A percentile compares a stretch with the other conserved stretches of the same genome.
These are phyloP conservation scores for Cydia strobilella DNA, from an alignment of 1,140 invertebrate genomes.

Conservation along the genomic window DNA sequence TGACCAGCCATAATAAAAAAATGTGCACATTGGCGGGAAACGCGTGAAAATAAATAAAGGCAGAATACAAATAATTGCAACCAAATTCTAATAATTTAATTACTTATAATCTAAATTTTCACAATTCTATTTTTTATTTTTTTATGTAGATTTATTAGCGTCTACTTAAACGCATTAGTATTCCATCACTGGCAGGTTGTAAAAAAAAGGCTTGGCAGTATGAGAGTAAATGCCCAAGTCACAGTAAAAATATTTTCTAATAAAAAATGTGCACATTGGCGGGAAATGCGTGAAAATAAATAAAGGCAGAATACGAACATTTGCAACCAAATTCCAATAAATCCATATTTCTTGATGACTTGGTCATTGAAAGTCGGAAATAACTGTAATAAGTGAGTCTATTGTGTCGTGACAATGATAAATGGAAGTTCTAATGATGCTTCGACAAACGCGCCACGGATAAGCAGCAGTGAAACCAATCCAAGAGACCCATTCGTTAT, in stretches of 20 bases:
- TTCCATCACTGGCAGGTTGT: background rate
- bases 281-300: background rate
- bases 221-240: background rate
- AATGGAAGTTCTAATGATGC: constrained; percentile 23
- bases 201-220: background rate
- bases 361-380: background rate
- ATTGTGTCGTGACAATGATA: constrained; percentile 24
- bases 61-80: too few species aligned
- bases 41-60: too few species aligned
- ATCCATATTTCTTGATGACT: constrained; percentile 15
- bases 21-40: too few species aligned
- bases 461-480: constrained; percentile 16
- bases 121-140: too few species aligned
- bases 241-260: background rate
- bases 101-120: too few species aligned
- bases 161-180: constrained; percentile 1
- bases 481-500: constrained; percentile 22
- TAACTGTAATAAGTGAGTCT: constrained; percentile 25
- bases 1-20: too few species aligned
- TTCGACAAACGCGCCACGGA: constrained; percentile 6
- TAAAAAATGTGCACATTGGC: background rate
- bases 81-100: too few species aligned
- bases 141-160: too few species aligned
- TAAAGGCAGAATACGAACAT: background rate
- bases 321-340: background rate